Evolutionary conservation across 2,113 vertebrate genomes (phyloP), one percentile per base, ranked within the genome.

Genomic region (Mystacornis crossleyi): DNA sequence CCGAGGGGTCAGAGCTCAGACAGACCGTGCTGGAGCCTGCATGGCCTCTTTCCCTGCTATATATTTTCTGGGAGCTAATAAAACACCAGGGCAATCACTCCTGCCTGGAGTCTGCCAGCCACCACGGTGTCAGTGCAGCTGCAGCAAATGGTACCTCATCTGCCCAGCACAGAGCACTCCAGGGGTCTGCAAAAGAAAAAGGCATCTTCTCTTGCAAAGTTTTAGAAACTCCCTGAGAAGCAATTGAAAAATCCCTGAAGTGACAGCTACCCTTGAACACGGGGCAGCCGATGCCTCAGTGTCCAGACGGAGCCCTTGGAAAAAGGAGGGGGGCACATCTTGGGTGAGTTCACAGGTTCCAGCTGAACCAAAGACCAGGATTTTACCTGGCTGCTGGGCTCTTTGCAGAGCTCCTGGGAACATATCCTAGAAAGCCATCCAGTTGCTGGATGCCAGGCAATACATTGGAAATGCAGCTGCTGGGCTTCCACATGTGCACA

Each of bases 31-130:
- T 28, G 73, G 69, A 90, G 93, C 86, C 75, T 18, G 64, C 64
- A 8, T 6, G n/a, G 65, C 91, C 85, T 93, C 71, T 54, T 47
- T 62, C 66, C 69, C 69, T 25, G 70, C 81, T 43, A 6, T 83
- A 4, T 79, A 38, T 87, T 75, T 94, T 69, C 89, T 21, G 70
- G 38, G 85, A 47, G 81, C 78, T 88, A 50, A 94, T 94, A 94
- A 95, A 95, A 72, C 86, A 48, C 48, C 1, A 20, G 74, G 0
- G 8, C 34, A 47, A 33, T 73, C 64, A 29, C 54, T 80, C 36
- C 70, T 29, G 40, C 64, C 65, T 45, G 0, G 62, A 65, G 14
- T 20, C 71, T 96, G 92, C 64, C 86, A 61, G 28, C 82, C 47
- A 8, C 74, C 10, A 4, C 1, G 0, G 12, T 13, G 40, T 18